Evolutionary conservation across 2,113 vertebrate species (phyloP).

Genomic region (Tachysurus fulvidraco): DNA sequence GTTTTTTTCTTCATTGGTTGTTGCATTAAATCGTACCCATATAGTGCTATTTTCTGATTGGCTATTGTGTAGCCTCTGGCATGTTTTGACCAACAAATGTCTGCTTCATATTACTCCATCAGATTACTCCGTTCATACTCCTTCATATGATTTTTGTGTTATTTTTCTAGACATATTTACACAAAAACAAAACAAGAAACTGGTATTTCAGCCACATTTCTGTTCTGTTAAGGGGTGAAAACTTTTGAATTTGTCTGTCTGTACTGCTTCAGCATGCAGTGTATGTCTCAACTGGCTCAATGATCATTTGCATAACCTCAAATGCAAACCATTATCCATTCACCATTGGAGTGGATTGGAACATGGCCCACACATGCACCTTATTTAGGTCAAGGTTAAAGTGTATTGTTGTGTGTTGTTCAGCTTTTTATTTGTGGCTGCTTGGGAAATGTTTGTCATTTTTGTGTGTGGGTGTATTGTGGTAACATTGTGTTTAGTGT

Average conservation of each 20-base stretch:
- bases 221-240: not conserved
- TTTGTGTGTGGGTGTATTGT: not conserved
- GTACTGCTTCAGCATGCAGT: not conserved
- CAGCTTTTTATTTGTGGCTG: not conserved
- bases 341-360: not conserved
- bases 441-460: not conserved
- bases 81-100: not conserved
- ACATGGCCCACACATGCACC: constrained; percentile 6
- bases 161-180: too few relatives aligned
- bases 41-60: too few relatives aligned
- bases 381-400: constrained; percentile 6
- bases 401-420: constrained; percentile 1
- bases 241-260: not conserved
- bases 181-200: too few relatives aligned
- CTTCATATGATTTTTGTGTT: too few relatives aligned
- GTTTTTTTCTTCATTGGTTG: too few relatives aligned
- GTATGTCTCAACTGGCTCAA: not conserved
- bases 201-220: too few relatives aligned
- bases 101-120: not conserved
- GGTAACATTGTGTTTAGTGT: not conserved
- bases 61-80: too few relatives aligned
- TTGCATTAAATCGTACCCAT: too few relatives aligned
- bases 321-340: not conserved
- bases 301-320: not conserved
- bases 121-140: too few relatives aligned